Conservation (phyloP, 2,797 vertebrate species). For the Acipenser ruthenus region DNA sequence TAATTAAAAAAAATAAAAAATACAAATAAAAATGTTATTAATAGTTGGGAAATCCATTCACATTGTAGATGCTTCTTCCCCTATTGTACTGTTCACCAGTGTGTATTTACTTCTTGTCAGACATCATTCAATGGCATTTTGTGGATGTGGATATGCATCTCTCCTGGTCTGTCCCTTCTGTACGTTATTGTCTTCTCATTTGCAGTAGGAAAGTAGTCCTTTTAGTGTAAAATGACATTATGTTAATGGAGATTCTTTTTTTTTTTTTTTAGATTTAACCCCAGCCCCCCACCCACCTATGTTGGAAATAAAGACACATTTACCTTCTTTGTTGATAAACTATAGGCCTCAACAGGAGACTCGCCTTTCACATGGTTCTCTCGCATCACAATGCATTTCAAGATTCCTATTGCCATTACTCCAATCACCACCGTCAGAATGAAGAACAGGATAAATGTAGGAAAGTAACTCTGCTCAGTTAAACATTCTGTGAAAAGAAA, state of each 20-base stretch:
- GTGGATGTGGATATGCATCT: conserved; percentile 78
- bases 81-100: conserved; percentile 25
- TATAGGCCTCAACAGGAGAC: conserved; percentile 56
- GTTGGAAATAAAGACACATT: conserved; percentile 23
- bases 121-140: conserved; percentile 73
- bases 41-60: conserved; percentile 32
- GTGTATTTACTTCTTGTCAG: conserved; percentile 40
- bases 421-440: conserved; percentile 85
- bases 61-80: conserved; percentile 22
- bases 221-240: conserved; percentile 5
- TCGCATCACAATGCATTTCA: conserved; percentile 74
- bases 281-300: not conserved
- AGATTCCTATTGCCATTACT: conserved; percentile 76
- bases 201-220: conserved; percentile 82
- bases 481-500: conserved; percentile 61
- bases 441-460: conserved; percentile 84
- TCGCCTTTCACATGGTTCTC: conserved; percentile 52
- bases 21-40: not conserved
- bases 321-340: conserved; percentile 73
- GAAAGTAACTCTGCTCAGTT: conserved; percentile 67
- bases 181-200: conserved; percentile 89
- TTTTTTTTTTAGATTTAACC: conserved; percentile 29
- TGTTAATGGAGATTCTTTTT: conserved; percentile 1
- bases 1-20: too few relatives aligned
- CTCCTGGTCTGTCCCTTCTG: conserved; percentile 77